Evolutionary conservation across 2,888 invertebrate genomes (phyloP), one percentile per base, ranked within the genome.

Genomic region (Eupsilia transversa): DNA sequence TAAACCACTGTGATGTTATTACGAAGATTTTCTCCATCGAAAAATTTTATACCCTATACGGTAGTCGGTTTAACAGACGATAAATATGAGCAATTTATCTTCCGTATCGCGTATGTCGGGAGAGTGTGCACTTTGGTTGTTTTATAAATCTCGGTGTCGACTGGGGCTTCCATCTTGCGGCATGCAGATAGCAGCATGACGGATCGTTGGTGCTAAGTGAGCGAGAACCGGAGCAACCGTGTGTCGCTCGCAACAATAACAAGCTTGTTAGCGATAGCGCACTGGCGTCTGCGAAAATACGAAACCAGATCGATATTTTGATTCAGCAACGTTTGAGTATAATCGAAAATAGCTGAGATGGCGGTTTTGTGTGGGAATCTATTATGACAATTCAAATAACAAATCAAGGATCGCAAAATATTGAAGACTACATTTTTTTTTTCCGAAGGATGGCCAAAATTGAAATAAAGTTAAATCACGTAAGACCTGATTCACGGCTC

Each of bases 121-220:
- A 79, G 80, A 83, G 74, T 74, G 64, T 76, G 80, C 77, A 82
- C 78, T 82, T 80, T 75, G 82, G 80, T 74, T 81, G 77, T 85
- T 80, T 85, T 84, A 85, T 85, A 82, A 83, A 84, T 84, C 75
- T 69, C 63, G 63, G 65, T 80, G 69, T 79, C 74, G 73, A 76
- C 72, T 69, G 78, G 74, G 64, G 85, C 80, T 86, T 82, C 87
- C 88, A 86, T 89, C 88, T 87, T 85, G 87, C 86, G 83, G 90
- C 92, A 87, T 94, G 92, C 87, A 90, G 91, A 93, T 92, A 91
- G 89, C 89, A 85, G 87, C 88, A 89, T 89, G 90, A 91, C 89
- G 86, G 89, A 92, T 92, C 80, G 77, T 84, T 82, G 78, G 77
- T 73, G 82, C 82, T 82, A 83, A 86, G 83, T 81, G 84, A 83